phyloP scores from a whole-genome alignment of 2,888 invertebrate genomes.

The Drosophila neotestacea region DNA sequence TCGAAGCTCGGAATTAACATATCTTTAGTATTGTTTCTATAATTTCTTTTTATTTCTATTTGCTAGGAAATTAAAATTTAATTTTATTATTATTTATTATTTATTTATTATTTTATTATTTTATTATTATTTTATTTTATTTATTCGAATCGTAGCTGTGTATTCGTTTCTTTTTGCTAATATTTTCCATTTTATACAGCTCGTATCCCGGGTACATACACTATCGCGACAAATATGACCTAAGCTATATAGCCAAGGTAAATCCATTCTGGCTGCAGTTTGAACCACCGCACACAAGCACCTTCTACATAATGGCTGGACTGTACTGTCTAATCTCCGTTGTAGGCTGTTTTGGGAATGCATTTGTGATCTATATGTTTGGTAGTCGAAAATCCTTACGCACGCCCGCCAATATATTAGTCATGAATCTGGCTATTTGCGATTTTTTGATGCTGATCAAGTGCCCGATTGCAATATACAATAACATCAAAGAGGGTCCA shows the following conservation, averaged over 20 bases:
- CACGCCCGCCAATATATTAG: constrained; percentile 91
- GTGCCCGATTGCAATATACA: constrained; percentile 91
- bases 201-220: constrained; percentile 74
- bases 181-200: constrained; percentile 25
- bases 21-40: no score
- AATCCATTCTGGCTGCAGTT: constrained; percentile 91
- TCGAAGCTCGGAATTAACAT: no score
- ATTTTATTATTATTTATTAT: no score
- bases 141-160: no score
- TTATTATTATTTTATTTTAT: no score
- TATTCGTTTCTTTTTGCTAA: background rate
- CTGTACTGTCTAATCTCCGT: constrained; percentile 88
- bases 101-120: no score
- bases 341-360: constrained; percentile 90
- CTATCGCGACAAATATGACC: constrained; percentile 81
- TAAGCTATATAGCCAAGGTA: constrained; percentile 85
- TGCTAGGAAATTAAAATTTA: no score
- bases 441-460: constrained; percentile 91
- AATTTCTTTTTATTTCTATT: no score
- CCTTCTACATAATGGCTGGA: constrained; percentile 88
- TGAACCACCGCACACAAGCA: constrained; percentile 87
- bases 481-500: constrained; percentile 90
- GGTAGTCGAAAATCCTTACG: constrained; percentile 89
- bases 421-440: constrained; percentile 91
- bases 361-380: constrained; percentile 90